Percentiles rank a stretch among this genome's conserved stretches.
Conservation (phyloP, 2,113 vertebrate species). For the Sebastes fasciatus region DNA sequence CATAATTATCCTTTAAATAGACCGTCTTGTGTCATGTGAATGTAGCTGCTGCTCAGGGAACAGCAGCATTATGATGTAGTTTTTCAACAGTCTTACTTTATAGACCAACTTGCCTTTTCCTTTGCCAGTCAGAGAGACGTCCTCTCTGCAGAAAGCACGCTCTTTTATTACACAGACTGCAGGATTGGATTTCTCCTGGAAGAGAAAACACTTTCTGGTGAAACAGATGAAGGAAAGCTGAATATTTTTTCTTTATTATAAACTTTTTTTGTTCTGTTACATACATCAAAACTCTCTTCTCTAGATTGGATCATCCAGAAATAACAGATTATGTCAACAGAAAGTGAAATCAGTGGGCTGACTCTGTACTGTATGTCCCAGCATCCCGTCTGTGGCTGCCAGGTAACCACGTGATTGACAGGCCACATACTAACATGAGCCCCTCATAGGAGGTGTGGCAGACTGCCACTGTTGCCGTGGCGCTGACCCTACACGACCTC, state of each 20-base stretch:
- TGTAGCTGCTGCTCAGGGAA: background rate
- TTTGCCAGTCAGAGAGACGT: background rate
- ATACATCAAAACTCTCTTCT: background rate
- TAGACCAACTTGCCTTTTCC: background rate
- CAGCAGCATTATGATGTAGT: background rate
- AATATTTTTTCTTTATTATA: background rate
- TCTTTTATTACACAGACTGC: constrained; percentile 4
- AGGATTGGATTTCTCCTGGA: constrained; percentile 25
- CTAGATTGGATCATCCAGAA: background rate
- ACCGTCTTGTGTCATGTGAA: background rate
- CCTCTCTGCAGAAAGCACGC: background rate
- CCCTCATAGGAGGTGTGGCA: constrained; percentile 34
- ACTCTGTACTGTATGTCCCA: background rate
- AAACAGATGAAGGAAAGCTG: background rate
- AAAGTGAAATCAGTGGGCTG: background rate
- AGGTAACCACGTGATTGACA: constrained; percentile 12
- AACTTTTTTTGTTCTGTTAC: background rate
- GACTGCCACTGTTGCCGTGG: constrained; percentile 53
- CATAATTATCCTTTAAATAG: background rate
- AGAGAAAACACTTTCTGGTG: background rate
- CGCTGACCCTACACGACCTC: constrained; percentile 68
- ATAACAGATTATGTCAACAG: background rate
- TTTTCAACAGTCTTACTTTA: background rate
- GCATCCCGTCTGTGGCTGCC: background rate
- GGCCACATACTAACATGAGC: constrained; percentile 38